Evolutionary conservation across 2,113 vertebrate species (phyloP).

Genomic region (Austrofundulus limnaeus): DNA sequence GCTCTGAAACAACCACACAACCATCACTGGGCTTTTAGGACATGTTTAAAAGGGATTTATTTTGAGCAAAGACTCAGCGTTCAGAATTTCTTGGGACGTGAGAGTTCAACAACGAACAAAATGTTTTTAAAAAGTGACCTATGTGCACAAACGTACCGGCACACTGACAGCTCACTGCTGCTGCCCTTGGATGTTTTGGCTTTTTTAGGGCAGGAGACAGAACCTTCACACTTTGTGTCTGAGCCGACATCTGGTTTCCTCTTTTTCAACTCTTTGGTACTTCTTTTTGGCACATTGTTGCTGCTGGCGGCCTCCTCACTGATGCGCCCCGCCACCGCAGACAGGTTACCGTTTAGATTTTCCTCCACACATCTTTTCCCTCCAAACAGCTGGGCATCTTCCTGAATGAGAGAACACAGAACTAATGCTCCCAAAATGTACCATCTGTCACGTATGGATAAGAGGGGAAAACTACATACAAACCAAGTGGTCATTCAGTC

Average conservation of each 20-base stretch:
- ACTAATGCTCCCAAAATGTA: conserved; percentile 16
- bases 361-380: conserved; percentile 83
- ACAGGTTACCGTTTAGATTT: conserved; percentile 85
- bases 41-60: neutral
- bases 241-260: conserved; percentile 86
- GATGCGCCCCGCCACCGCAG: conserved; percentile 80
- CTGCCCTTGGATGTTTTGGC: conserved; percentile 83
- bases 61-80: too few species aligned
- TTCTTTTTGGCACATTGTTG: conserved; percentile 84
- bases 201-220: conserved; percentile 81
- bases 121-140: neutral
- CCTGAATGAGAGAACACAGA: conserved; percentile 81
- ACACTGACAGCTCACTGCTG: conserved; percentile 83
- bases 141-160: conserved; percentile 78
- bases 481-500: neutral
- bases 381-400: conserved; percentile 85
- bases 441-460: neutral
- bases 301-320: conserved; percentile 83
- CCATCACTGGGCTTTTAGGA: neutral
- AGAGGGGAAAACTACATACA: neutral
- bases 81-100: too few species aligned
- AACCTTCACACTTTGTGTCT: conserved; percentile 82
- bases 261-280: conserved; percentile 83
- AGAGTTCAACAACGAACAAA: neutral
- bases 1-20: conserved; percentile 69